Evolutionary conservation across 2,797 vertebrate species (phyloP), one percentile per base, ranked within the genome.

Genomic region (Huso huso): DNA sequence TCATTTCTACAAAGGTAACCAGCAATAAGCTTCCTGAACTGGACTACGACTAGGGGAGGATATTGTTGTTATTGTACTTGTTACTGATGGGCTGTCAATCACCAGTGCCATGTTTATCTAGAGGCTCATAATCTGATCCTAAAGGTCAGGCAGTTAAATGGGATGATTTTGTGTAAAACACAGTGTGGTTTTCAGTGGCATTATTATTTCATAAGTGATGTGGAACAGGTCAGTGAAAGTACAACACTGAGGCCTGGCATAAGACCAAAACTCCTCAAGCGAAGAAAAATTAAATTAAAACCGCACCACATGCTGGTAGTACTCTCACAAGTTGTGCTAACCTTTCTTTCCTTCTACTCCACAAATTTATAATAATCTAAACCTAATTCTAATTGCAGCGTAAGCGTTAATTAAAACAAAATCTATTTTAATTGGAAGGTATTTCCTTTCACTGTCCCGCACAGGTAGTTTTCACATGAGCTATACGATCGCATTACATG

Each of bases 211-310:
- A 77, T 81, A 71, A 71, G 66, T 72, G 72, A 79, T 76, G 77
- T 70, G 78, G 73, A 74, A 72, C 37, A 80, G 76, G 78, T 81
- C 77, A 74, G 55, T 69, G 71, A 74, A 74, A 79, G 75, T 68
- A 74, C 72, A 82, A 79, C 75, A 78, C 74, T 77, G 73, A 81
- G 72, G 77, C 62, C 77, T 84, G 87, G 84, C 76, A 64, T 65
- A 48, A 61, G 75, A 72, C 85, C 76, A 79, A 83, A 76, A 75
- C 81, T 77, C 77, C 78, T 72, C 74, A 75, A 74, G 52, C 70
- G 71, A 74, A 78, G 74, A 76, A 70, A 76, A 79, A 82, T 84
- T 71, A 63, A 71, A 76, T 76, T 82, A 81, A 82, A 83, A 73
- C 69, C 68, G 74, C 15, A 74, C 78, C 79, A 75, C 73, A 78